Evolutionary conservation across 2,113 vertebrate genomes (phyloP).

Genomic region (Psephotus haematonotus): DNA sequence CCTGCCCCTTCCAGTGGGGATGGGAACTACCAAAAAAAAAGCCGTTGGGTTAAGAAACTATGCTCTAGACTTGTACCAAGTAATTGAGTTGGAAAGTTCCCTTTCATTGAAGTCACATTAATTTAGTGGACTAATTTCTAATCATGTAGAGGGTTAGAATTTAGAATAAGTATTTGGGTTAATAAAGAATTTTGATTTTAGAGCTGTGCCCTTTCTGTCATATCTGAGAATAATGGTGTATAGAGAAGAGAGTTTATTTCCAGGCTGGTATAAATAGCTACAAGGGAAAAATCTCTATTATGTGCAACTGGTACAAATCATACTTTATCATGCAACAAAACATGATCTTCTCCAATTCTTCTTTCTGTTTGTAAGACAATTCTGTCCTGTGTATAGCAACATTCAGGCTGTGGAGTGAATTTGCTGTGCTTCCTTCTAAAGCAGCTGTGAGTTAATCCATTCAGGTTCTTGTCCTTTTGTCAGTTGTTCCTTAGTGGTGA

Average conservation of each 20-base stretch:
- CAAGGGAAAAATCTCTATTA: background rate
- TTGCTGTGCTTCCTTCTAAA: background rate
- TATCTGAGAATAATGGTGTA: background rate
- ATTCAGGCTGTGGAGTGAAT: background rate
- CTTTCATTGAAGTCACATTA: background rate
- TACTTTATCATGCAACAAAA: background rate
- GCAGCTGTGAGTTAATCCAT: background rate
- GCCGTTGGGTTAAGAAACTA: background rate
- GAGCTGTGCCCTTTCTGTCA: background rate
- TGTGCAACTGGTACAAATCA: background rate
- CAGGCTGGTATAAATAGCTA: background rate
- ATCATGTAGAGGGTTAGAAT: background rate
- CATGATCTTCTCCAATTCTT: background rate
- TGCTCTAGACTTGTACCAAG: background rate
- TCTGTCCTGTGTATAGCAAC: background rate
- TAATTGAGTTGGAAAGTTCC: background rate
- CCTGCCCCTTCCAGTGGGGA: background rate
- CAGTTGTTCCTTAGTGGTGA: background rate
- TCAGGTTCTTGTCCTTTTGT: background rate
- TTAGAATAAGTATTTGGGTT: background rate
- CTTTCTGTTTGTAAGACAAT: background rate
- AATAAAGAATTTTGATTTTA: background rate
- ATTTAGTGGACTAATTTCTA: background rate
- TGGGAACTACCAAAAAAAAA: background rate
- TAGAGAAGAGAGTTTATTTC: background rate